Evolutionary conservation across 2,888 invertebrate species (phyloP).

Genomic region (Spialia ferax): DNA sequence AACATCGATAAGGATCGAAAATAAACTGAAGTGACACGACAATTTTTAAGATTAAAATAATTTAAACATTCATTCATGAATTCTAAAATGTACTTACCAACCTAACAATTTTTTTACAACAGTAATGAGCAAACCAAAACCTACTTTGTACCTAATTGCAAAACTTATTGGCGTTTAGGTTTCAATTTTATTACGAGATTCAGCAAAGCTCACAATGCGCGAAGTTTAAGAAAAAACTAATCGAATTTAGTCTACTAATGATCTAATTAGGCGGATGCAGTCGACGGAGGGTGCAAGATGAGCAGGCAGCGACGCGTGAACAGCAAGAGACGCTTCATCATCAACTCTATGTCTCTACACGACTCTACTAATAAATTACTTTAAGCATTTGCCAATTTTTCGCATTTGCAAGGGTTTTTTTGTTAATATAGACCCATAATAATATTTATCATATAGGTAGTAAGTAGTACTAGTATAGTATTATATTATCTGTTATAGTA

Average conservation of each 20-base stretch:
- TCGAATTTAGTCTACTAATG: slow-evolving; percentile 12
- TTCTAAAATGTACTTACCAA: too few species aligned
- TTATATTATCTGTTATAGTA: too few species aligned
- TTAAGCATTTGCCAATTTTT: neutral
- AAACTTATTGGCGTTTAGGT: neutral
- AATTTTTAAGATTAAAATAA: too few species aligned
- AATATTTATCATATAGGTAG: too few species aligned
- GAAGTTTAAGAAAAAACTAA: slow-evolving; percentile 2
- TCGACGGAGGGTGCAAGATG: slow-evolving; percentile 30
- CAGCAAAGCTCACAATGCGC: neutral
- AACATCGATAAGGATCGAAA: too few species aligned
- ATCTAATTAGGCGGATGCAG: slow-evolving; percentile 30
- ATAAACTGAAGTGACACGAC: neutral
- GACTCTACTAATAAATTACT: neutral
- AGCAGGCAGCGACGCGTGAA: slow-evolving; percentile 45
- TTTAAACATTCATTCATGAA: too few species aligned
- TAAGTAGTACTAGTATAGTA: too few species aligned
- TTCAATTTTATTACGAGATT: neutral
- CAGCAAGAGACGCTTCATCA: slow-evolving; percentile 34
- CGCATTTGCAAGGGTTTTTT: neutral
- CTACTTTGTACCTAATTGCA: neutral
- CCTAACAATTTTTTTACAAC: too few species aligned
- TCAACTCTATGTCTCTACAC: slow-evolving; percentile 14
- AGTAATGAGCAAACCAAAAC: neutral
- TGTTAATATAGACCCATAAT: neutral